A percentile compares a stretch with the other conserved stretches of the same genome.
phyloP scores from a whole-genome alignment of 2,113 vertebrate species.

The Xenopus tropicalis region DNA sequence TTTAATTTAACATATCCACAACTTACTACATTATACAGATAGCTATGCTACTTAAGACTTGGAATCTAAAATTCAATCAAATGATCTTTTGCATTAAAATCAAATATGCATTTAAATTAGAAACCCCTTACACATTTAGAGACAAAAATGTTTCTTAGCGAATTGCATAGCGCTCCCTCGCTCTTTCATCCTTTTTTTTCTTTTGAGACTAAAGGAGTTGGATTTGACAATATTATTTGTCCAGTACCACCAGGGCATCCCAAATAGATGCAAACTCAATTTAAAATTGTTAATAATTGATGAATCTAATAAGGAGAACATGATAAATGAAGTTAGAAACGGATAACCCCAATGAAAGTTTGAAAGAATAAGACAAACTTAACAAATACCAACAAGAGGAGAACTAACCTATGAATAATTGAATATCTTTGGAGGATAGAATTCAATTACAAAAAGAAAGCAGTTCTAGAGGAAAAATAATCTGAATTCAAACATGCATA shows the following conservation, averaged over 20 bases:
- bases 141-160: slow-evolving; percentile 14
- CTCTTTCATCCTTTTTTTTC: not conserved
- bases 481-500: slow-evolving; percentile 16
- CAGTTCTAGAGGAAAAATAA: slow-evolving; percentile 10
- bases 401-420: slow-evolving; percentile 38
- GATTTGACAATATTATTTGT: slow-evolving; percentile 27
- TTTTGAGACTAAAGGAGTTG: slow-evolving; percentile 21
- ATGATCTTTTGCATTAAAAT: slow-evolving; percentile 35
- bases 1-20: slow-evolving; percentile 41
- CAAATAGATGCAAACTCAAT: slow-evolving; percentile 38
- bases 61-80: slow-evolving; percentile 38
- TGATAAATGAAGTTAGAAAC: slow-evolving; percentile 42
- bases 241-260: slow-evolving; percentile 19
- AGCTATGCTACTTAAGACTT: slow-evolving; percentile 29
- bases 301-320: slow-evolving; percentile 41
- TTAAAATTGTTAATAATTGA: slow-evolving; percentile 42
- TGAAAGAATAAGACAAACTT: slow-evolving; percentile 40
- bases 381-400: slow-evolving; percentile 41
- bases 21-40: slow-evolving; percentile 29
- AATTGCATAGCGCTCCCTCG: not conserved
- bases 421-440: slow-evolving; percentile 17
- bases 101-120: slow-evolving; percentile 28
- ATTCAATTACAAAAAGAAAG: slow-evolving; percentile 34
- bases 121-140: slow-evolving; percentile 4
- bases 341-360: slow-evolving; percentile 41